phyloP scores from a whole-genome alignment of 2,888 invertebrate species.

The Tipula helvola region DNA sequence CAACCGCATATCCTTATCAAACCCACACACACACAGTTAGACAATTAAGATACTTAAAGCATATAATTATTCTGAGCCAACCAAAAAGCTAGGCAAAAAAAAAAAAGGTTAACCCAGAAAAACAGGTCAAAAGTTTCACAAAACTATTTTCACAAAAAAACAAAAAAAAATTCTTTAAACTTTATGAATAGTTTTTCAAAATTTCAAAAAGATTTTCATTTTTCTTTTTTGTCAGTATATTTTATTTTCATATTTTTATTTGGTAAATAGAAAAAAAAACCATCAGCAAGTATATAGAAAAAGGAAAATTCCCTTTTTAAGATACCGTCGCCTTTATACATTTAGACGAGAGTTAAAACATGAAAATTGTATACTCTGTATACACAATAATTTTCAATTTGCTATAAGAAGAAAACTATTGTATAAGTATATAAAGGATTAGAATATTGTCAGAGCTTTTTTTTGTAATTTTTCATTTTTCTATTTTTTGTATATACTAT shows the following conservation, averaged over 20 bases:
- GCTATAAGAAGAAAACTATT: neutral
- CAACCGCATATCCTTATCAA: neutral
- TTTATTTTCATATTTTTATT: neutral
- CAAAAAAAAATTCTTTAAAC: neutral
- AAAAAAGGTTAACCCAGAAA: neutral
- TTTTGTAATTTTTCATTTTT: neutral
- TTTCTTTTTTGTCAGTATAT: neutral
- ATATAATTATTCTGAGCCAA: neutral
- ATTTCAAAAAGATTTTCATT: neutral
- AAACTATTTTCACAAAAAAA: neutral
- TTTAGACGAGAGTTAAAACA: neutral
- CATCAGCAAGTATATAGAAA: neutral
- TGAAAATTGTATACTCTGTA: neutral
- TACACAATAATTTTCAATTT: constrained; percentile 4
- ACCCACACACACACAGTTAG: neutral
- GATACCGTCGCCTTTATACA: neutral
- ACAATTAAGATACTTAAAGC: neutral
- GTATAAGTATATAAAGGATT: neutral
- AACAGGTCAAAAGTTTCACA: neutral
- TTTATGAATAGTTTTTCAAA: neutral
- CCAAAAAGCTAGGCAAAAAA: neutral
- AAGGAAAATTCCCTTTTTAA: neutral
- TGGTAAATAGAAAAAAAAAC: neutral
- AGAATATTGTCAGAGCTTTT: neutral
- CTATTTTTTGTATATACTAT: neutral